Percentiles rank a stretch among this genome's conserved stretches.
phyloP scores from a whole-genome alignment of 2,888 invertebrate species.

The Lasioglossum oenotherae region DNA sequence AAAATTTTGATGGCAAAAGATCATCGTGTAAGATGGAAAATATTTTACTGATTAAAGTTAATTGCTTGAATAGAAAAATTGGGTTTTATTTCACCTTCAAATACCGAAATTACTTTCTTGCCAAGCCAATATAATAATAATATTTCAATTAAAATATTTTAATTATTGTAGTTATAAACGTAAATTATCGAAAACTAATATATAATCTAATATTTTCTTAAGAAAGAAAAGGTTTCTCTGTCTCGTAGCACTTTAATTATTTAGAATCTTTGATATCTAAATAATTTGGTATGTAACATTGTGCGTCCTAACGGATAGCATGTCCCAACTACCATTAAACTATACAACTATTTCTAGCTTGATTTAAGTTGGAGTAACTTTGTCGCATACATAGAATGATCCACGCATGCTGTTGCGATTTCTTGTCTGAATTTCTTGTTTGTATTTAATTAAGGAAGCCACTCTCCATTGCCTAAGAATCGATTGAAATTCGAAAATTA shows the following conservation, averaged over 20 bases:
- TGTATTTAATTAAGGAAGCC: not conserved
- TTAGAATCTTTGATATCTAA: not conserved
- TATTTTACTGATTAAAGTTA: no score
- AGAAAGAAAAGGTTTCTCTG: not conserved
- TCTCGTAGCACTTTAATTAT: not conserved
- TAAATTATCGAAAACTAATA: no score
- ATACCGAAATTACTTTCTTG: no score
- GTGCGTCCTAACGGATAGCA: not conserved
- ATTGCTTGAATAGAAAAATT: no score
- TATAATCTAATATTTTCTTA: not conserved
- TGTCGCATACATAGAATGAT: not conserved
- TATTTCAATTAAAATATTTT: no score
- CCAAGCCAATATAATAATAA: no score
- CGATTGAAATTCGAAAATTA: not conserved
- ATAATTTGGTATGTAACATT: not conserved
- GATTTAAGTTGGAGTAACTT: not conserved
- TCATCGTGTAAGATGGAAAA: no score
- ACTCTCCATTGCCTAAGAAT: not conserved
- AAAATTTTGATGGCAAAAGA: no score
- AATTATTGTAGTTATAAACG: no score
- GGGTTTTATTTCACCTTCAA: no score
- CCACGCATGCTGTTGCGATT: not conserved
- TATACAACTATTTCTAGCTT: conserved; percentile 4
- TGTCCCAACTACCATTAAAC: not conserved
- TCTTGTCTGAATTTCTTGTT: not conserved